Conservation (phyloP, 2,797 vertebrate species). For the Hemibagrus guttatus region DNA sequence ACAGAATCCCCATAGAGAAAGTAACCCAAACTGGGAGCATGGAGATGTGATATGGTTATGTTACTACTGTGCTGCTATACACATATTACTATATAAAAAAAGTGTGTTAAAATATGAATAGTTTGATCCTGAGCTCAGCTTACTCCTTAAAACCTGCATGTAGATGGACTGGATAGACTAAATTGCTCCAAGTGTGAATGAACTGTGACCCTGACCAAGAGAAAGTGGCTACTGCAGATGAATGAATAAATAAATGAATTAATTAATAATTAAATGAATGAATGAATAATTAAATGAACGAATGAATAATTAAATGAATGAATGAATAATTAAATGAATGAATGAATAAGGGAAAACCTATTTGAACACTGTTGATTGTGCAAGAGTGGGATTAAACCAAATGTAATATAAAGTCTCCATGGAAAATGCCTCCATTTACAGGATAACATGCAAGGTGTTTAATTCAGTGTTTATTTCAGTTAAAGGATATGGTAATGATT, state of each 20-base stretch:
- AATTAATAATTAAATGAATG: too few relatives aligned
- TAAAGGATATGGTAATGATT: not conserved
- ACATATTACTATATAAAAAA: not conserved
- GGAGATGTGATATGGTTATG: not conserved
- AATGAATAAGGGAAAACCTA: not conserved
- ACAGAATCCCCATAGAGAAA: too few relatives aligned
- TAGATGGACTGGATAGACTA: not conserved
- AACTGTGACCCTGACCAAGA: not conserved
- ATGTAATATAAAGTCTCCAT: not conserved
- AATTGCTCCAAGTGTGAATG: not conserved
- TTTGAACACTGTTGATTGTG: not conserved
- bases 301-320: too few relatives aligned
- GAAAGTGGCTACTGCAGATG: not conserved
- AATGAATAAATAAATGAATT: not conserved
- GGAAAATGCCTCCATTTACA: not conserved
- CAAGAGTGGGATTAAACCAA: not conserved
- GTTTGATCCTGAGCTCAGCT: not conserved
- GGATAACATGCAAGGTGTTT: not conserved
- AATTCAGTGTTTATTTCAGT: not conserved
- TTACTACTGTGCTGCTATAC: not conserved
- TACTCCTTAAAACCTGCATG: not conserved
- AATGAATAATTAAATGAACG: too few relatives aligned
- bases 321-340: not conserved
- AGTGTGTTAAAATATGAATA: not conserved
- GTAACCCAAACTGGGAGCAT: not conserved